These are phyloP conservation scores for Palythoa grandis DNA, from an alignment of 92 coral and sea anemone genomes.

Conservation along the genomic window DNA sequence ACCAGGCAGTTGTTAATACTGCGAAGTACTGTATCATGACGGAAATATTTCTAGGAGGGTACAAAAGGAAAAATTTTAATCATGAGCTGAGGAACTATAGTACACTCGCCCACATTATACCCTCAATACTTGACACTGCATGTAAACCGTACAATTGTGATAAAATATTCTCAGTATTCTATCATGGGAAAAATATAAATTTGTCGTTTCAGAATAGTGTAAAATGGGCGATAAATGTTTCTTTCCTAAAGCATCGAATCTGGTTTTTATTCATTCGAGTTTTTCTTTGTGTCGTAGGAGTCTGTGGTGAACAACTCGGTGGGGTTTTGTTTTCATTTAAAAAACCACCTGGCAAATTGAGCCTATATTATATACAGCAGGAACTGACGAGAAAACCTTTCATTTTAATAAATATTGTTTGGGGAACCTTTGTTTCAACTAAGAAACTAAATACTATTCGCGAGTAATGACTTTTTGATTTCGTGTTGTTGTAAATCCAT, in stretches of 20 bases:
- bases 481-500: not conserved
- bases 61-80: no score
- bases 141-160: no score
- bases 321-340: not conserved
- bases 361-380: not conserved
- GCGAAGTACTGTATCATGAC: no score
- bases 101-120: no score
- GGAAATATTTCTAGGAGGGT: no score
- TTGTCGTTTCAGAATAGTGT: not conserved
- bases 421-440: not conserved
- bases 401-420: not conserved
- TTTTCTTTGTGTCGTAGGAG: constrained; percentile 3
- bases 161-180: no score
- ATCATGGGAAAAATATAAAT: no score
- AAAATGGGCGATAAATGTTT: not conserved
- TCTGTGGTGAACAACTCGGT: not conserved
- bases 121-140: no score
- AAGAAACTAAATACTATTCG: not conserved
- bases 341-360: constrained; percentile 24
- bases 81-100: no score
- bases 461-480: constrained; percentile 17
- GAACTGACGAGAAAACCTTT: not conserved
- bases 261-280: constrained; percentile 8
- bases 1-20: no score
- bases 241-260: not conserved